Evolutionary conservation across 2,888 invertebrate species (phyloP), one percentile per base, ranked within the genome.

Genomic region (Aleiodes testaceus): DNA sequence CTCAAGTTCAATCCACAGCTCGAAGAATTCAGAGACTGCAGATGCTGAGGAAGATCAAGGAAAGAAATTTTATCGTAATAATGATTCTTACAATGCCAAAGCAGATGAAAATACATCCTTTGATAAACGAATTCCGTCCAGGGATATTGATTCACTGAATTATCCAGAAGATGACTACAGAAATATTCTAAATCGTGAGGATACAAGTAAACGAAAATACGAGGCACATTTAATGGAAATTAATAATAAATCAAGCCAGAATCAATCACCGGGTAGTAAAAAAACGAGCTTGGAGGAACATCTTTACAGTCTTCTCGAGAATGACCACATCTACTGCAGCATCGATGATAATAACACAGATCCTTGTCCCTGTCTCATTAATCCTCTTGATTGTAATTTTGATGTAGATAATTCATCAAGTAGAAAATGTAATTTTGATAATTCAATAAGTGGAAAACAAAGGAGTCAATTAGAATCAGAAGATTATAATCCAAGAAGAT

Each of bases 321-420:
- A 79, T 68, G 85, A 87, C 65, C 87, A 85, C 71, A 79, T 85
- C 45, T 87, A 87, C 73, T 86, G 87, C 84, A 91, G 90, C 84
- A 92, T 92, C 85, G 92, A 92, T 79, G 92, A 92, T 77, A 89
- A 90, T 75, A 81, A 82, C 22, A 75, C 79, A 30, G 77, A 79
- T 70, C 47, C 71, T 0, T 74, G 70, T 72, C 71, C 69, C 20
- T 69, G 72, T 36, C 30, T 69, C 20, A 44, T 65, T 49, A 49
- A 61, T 61, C 49, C 26, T 42, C 18, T 49, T 49, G 61, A 68
- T 26, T 22, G 16, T 61, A 47, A 61, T 42, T 47, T 59, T 47
- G 42, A 47, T 42, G 47, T 18, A 49, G 68, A 61, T 52, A 47
- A 11, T 61, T 53, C 53, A 65, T 36, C 63, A 63, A 63, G 45